Evolutionary conservation across 2,888 invertebrate genomes (phyloP), one percentile per base, ranked within the genome.

Genomic region (Habrosyne pyritoides): DNA sequence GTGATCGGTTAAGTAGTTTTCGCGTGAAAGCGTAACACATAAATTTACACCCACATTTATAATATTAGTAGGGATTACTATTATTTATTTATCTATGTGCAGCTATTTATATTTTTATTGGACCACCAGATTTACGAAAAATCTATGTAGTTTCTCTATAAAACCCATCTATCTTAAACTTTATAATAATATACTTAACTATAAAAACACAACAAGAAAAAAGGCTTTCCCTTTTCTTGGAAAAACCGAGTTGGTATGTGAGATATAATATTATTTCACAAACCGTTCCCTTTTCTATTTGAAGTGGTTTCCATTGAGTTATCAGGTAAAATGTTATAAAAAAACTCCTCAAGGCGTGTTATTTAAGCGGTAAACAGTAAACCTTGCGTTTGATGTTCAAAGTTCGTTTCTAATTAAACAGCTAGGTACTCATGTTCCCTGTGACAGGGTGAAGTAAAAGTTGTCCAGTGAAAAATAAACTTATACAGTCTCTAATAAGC

Each of bases 351-450:
- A 8, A 8, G 18, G 18, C 3, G 18, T 10, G 50, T 26, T 18
- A 10, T 49, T 14, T 10, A 26, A 14, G 18, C n/a, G 18, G 28
- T 12, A 28, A 50, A 18, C 50, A 18, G 26, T 28, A 42, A 42
- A 42, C 28, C 28, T 50, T 26, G 26, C 26, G 24, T 49, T 50
- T 50, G 50, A 50, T 30, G 50, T 50, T 50, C 21, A 50, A 50
- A 50, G 50, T 50, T 50, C 21, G 50, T 49, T 50, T 10, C 28
- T 50, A 50, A 50, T 50, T 50, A 50, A 30, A 14, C 42, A 18
- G 42, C 8, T n/a, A 14, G 36, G 28, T 28, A 28, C 26, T 28
- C 18, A n/a, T 21, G 10, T 49, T 28, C 14, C 21, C 18, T 18
- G 42, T 18, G 14, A 36, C 42, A 14, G 8, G 1, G 18, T 21